phyloP scores from a whole-genome alignment of 2,888 invertebrate genomes.

The Diadromus collaris region DNA sequence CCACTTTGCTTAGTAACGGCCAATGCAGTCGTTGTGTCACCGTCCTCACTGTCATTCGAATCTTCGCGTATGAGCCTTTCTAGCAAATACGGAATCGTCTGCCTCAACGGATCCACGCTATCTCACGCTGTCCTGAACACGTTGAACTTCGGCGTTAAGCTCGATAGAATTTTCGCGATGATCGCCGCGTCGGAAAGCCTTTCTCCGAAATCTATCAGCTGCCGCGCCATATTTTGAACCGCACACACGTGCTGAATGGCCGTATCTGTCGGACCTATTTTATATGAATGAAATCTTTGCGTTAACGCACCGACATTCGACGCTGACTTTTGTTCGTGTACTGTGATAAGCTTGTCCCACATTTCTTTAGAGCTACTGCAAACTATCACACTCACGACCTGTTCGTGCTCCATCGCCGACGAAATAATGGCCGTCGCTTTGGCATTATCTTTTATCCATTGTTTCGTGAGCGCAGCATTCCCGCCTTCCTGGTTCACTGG shows the following conservation, averaged over 20 bases:
- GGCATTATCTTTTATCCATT: slow-evolving; percentile 56
- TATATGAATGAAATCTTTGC: slow-evolving; percentile 40
- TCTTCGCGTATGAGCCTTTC: slow-evolving; percentile 43
- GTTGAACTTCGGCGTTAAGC: slow-evolving; percentile 31
- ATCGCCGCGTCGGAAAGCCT: slow-evolving; percentile 21
- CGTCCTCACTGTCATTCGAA: neutral
- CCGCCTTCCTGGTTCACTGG: slow-evolving; percentile 25
- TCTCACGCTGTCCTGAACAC: slow-evolving; percentile 46
- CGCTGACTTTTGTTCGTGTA: slow-evolving; percentile 65
- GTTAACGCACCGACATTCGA: slow-evolving; percentile 28
- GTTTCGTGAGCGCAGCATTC: slow-evolving; percentile 24
- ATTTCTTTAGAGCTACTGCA: slow-evolving; percentile 62
- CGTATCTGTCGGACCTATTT: slow-evolving; percentile 53
- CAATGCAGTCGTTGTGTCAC: slow-evolving; percentile 31
- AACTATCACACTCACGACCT: slow-evolving; percentile 57
- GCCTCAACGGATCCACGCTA: slow-evolving; percentile 36
- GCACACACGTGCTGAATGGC: slow-evolving; percentile 66
- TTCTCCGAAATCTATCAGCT: slow-evolving; percentile 36
- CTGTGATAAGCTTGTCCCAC: slow-evolving; percentile 61
- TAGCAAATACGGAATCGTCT: slow-evolving; percentile 28
- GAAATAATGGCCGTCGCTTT: slow-evolving; percentile 59
- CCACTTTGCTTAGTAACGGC: neutral
- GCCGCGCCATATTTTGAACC: slow-evolving; percentile 64
- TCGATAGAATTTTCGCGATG: slow-evolving; percentile 42
- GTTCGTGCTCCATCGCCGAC: slow-evolving; percentile 46